Evolutionary conservation across 2,888 invertebrate genomes (phyloP).

Genomic region (Sesia apiformis): DNA sequence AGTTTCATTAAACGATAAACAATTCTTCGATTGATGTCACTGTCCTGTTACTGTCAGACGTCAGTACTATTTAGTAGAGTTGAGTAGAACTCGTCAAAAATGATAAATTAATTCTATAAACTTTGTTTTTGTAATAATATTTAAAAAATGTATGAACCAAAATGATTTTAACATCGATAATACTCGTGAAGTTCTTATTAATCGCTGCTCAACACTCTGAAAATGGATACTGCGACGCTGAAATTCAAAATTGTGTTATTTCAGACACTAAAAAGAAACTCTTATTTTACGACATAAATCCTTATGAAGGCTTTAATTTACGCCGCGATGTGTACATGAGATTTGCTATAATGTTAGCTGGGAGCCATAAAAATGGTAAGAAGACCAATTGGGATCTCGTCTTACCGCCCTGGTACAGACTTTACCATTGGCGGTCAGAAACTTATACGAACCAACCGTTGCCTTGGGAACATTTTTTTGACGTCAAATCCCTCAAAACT

Average conservation of each 20-base stretch:
- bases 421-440: conserved; percentile 91
- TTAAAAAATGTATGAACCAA: background rate
- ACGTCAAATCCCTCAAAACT: conserved; percentile 81
- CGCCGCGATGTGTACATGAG: conserved; percentile 96
- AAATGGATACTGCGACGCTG: conserved; percentile 3
- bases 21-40: too few species aligned
- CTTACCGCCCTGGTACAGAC: conserved; percentile 92
- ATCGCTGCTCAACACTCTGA: conserved; percentile 1
- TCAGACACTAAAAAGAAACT: conserved; percentile 65
- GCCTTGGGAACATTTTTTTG: conserved; percentile 91
- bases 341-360: conserved; percentile 86
- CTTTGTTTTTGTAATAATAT: too few species aligned
- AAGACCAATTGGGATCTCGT: conserved; percentile 78
- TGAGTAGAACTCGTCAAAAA: too few species aligned
- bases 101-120: too few species aligned
- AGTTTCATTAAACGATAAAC: too few species aligned
- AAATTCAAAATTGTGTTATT: conserved; percentile 1
- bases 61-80: too few species aligned
- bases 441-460: conserved; percentile 73
- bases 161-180: background rate
- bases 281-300: conserved; percentile 94
- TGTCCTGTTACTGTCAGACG: too few species aligned
- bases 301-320: conserved; percentile 97
- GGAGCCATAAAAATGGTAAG: conserved; percentile 71
- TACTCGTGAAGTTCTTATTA: background rate